Evolutionary conservation across 2,888 invertebrate species (phyloP), one percentile per base, ranked within the genome.

Genomic region (Balanococcus diminutus): DNA sequence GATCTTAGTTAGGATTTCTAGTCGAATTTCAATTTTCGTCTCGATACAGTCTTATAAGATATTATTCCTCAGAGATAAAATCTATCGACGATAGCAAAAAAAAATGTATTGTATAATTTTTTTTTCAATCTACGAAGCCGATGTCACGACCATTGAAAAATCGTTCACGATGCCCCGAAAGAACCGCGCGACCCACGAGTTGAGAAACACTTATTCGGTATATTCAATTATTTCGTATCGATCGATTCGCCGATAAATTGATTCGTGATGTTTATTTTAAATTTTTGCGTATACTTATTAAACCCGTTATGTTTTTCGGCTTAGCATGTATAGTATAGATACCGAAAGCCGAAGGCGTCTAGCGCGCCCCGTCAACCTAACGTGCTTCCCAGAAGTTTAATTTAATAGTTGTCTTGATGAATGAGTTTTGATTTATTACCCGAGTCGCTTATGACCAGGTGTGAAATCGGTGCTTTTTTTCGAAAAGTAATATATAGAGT

Each of bases 361-460:
- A 72, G 72, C 75, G n/a, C n/a, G 36, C 36, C n/a, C 9, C 32
- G 75, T 79, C 75, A 36, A 11, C 19, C 19, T 28, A 11, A 6
- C 36, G 75, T 36, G 19, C 75, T 36, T 79, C 75, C 75, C 32
- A 79, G 75, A 32, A 36, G 75, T 79, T 79, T 36, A 36, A 79
- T 79, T 79, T 79, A 79, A 79, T 79, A 79, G 75, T 79, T 36
- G 75, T 79, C 36, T 79, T 79, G 75, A 79, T 36, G 75, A 79
- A 79, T 79, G 75, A 79, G 75, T 32, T 79, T 79, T 79, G 75
- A 79, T 79, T 79, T 79, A 79, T 67, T 67, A 28, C 67, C 31
- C 4, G 36, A 79, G 36, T 32, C 9, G 22, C 36, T 32, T 31
- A 31, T 79, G 75, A 79, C 32, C 75, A 28, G 75, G 75, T 79